Evolutionary conservation across 2,797 vertebrate genomes (phyloP).

Genomic region (Kryptopterus vitreolus): DNA sequence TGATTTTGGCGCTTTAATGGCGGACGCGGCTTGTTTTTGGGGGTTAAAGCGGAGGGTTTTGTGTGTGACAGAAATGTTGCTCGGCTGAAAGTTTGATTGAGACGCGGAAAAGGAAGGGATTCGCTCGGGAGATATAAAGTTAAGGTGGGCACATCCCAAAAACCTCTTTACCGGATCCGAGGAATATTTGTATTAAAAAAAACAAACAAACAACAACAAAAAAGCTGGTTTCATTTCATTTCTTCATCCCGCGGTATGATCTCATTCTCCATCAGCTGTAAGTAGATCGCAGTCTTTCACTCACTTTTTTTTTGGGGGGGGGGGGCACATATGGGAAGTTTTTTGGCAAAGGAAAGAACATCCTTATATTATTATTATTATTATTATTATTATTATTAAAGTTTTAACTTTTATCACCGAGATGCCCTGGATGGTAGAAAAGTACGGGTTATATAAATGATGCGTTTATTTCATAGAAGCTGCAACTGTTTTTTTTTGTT

Average conservation of each 20-base stretch:
- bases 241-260: too few relatives aligned
- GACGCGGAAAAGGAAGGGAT: not conserved
- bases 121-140: not conserved
- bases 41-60: not conserved
- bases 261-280: too few relatives aligned
- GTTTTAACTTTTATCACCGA: not conserved
- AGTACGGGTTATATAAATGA: not conserved
- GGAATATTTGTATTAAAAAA: too few relatives aligned
- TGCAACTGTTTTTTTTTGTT: too few relatives aligned
- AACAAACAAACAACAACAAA: too few relatives aligned
- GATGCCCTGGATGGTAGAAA: not conserved
- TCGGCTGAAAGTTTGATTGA: constrained; percentile 3
- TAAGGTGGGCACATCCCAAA: not conserved
- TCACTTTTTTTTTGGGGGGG: too few relatives aligned
- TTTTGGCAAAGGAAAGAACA: too few relatives aligned
- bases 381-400: not conserved
- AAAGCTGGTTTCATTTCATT: too few relatives aligned
- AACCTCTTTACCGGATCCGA: not conserved
- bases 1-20: not conserved
- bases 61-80: not conserved
- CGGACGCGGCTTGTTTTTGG: not conserved
- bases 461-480: not conserved
- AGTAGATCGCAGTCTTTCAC: too few relatives aligned
- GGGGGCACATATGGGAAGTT: too few relatives aligned
- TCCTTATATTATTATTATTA: not conserved